Base-by-base conservation (phyloP, 2,888 invertebrate species). In the Thalpophila matura region DNA sequence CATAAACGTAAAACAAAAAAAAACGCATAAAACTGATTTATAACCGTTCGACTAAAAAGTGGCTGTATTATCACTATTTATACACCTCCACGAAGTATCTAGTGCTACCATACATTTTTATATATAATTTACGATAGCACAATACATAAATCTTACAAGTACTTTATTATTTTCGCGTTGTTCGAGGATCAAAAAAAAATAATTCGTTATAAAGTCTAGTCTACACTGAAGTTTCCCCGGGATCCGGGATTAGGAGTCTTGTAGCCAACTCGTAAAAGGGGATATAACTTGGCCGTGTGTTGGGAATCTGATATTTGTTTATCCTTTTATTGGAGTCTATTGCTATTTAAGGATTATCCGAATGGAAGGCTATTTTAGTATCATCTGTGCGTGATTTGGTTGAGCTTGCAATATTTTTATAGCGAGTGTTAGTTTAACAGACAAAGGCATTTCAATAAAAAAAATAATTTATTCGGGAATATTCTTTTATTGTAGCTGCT, bases 221-320 rank as follows among this genome's bases (percentile, higher is more conserved):
- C 20, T 46, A 16, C 61, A 74, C 33, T 51, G 54, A 26, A 40
- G 26, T 45, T 46, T 46, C 47, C 14, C 14, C 47, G 37, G 61
- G 38, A 58, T 50, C 27, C 33, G 50, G 62, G 74, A 74, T 72
- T 68, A 74, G 38, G 54, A 27, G 68, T 58, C 62, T 50, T 55
- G 74, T 47, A 55, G 47, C 54, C 47, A 74, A 77, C 54, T 78
- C 78, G 57, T 78, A 77, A 77, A 77, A 78, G 57, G 27, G 64
- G 78, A 68, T 78, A 71, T 68, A 74, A 55, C 55, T 46, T 38
- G 9, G 38, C 54, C 42, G 67, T 31, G 64, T 31, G 54, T 45
- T 45, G 43, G 63, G 59, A 57, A 77, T 64, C 18, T 18, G 56
- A 74, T 68, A 72, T 68, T 78, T 78, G 68, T 71, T 71, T 60